Evolutionary conservation across 2,113 vertebrate species (phyloP).

Genomic region (Pseudopipra pipra): DNA sequence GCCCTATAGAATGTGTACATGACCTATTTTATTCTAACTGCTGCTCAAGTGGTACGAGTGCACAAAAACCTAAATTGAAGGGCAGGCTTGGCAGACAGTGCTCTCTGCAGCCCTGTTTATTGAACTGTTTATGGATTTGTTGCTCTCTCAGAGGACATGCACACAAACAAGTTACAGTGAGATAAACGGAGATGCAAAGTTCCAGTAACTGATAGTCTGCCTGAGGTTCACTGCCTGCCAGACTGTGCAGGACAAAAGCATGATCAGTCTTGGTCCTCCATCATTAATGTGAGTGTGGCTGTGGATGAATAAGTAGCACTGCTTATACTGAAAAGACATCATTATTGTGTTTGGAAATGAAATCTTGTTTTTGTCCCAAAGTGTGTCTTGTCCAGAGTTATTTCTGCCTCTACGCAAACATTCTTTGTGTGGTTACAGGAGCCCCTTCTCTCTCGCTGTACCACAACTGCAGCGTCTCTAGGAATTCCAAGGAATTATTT

Average conservation of each 20-base stretch:
- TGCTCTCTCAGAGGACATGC: not conserved
- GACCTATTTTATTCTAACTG: not conserved
- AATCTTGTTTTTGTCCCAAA: not conserved
- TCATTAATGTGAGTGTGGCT: not conserved
- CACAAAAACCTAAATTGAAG: rapidly evolving
- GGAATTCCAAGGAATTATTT: not conserved
- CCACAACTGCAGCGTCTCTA: not conserved
- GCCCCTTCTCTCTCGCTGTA: not conserved
- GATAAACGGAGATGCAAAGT: not conserved
- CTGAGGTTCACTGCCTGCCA: not conserved
- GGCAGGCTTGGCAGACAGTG: not conserved
- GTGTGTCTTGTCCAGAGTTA: not conserved
- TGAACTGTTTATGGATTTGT: not conserved
- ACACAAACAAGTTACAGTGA: not conserved
- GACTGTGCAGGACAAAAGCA: not conserved
- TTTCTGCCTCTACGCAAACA: not conserved
- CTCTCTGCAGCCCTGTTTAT: not conserved
- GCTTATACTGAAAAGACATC: not conserved
- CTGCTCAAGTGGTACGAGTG: not conserved
- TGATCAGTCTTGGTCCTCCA: not conserved
- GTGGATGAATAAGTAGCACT: not conserved
- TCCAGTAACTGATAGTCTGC: not conserved
- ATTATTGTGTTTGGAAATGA: not conserved
- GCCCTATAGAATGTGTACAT: not conserved
- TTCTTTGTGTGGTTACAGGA: not conserved